phyloP scores from a whole-genome alignment of 2,888 invertebrate genomes.

The Hoplodrina blanda region DNA sequence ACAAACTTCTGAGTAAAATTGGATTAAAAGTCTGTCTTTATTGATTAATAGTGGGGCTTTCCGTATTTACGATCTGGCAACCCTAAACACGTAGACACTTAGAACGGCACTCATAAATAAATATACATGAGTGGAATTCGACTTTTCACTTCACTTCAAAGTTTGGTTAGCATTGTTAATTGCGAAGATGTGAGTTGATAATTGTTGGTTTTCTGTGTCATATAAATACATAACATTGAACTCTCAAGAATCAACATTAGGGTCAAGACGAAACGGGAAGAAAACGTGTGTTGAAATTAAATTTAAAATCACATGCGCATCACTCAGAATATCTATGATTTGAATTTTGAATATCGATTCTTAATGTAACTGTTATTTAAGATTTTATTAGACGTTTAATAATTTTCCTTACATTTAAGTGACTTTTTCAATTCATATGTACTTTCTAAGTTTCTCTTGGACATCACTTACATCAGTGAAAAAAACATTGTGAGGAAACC shows the following conservation, averaged over 20 bases:
- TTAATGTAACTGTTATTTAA: too few species aligned
- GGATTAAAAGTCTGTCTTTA: too few species aligned
- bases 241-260: not conserved
- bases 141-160: constrained; percentile 9
- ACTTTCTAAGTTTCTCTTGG: too few species aligned
- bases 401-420: not conserved
- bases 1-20: too few species aligned
- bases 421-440: not conserved
- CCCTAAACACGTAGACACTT: not conserved
- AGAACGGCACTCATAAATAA: constrained; percentile 16
- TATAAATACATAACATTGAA: not conserved
- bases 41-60: too few species aligned
- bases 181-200: not conserved
- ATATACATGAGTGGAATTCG: constrained; percentile 17
- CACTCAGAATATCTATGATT: too few species aligned
- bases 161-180: constrained; percentile 13
- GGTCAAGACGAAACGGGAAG: not conserved
- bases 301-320: not conserved
- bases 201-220: not conserved
- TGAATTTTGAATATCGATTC: too few species aligned
- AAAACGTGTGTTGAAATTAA: not conserved
- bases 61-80: too few species aligned
- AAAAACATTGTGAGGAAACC: too few species aligned
- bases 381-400: too few species aligned
- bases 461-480: too few species aligned